phyloP scores from a whole-genome alignment of 1,140 invertebrate species.

The Procambarus clarkii region DNA sequence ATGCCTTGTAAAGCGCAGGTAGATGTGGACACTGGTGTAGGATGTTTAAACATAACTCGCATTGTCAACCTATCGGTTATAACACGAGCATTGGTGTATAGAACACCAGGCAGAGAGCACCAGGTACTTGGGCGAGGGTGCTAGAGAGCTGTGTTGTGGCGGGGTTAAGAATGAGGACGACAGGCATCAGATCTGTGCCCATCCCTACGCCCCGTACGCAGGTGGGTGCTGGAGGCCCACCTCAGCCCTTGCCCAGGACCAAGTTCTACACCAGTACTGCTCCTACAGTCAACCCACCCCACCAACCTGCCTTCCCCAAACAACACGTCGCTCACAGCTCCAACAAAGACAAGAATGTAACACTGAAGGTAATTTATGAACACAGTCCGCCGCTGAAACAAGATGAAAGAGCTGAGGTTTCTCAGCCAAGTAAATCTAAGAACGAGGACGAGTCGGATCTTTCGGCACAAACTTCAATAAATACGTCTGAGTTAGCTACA shows the following conservation, averaged over 20 bases:
- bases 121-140: too few species aligned
- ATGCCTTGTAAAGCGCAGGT: too few species aligned
- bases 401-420: background rate
- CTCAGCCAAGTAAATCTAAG: background rate
- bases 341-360: background rate
- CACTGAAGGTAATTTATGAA: background rate
- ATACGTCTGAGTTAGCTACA: too few species aligned
- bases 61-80: background rate
- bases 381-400: background rate
- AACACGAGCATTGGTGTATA: background rate
- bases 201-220: background rate
- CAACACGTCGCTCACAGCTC: background rate
- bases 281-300: background rate
- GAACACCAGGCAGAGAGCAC: too few species aligned
- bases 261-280: background rate
- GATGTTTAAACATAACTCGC: too few species aligned
- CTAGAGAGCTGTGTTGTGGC: background rate
- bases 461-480: too few species aligned
- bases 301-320: background rate
- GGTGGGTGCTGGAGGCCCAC: background rate
- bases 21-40: too few species aligned
- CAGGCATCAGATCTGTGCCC: constrained; percentile 6
- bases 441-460: background rate
- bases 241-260: constrained; percentile 25
- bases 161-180: background rate